Evolutionary conservation across 2,113 vertebrate species (phyloP).

Genomic region (Serilophus lunatus): DNA sequence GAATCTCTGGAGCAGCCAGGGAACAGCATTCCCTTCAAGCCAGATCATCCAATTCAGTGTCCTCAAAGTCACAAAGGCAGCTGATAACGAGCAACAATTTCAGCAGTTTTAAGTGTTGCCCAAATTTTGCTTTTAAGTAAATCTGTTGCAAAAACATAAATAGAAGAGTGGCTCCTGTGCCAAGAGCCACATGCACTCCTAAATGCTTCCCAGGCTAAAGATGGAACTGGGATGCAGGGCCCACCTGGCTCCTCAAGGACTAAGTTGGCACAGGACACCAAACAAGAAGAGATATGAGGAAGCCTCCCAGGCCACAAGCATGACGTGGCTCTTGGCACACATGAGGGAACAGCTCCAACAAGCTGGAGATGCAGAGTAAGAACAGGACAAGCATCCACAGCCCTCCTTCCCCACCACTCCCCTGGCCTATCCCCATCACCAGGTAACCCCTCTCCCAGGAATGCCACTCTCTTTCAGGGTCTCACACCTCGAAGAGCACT

Average conservation of each 20-base stretch:
- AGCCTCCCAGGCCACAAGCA: neutral
- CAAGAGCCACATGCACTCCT: neutral
- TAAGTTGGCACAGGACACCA: neutral
- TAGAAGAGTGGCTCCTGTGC: neutral
- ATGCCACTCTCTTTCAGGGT: neutral
- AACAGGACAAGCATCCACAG: neutral
- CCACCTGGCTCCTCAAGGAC: neutral
- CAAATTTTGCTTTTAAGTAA: neutral
- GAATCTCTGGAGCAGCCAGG: neutral
- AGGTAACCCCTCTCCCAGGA: neutral
- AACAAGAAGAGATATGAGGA: neutral
- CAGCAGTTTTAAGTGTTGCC: neutral
- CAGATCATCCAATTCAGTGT: neutral
- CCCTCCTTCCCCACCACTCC: neutral
- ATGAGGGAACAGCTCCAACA: neutral
- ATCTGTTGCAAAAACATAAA: neutral
- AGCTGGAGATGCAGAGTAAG: neutral
- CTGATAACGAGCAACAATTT: neutral
- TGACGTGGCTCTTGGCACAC: neutral
- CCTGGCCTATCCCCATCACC: rapidly evolving
- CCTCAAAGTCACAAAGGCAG: neutral
- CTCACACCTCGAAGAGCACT: neutral
- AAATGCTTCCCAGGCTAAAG: neutral
- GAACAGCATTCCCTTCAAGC: neutral
- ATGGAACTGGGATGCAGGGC: rapidly evolving